Evolutionary conservation across 2,797 vertebrate species (phyloP).

Genomic region (Ptychobarbus kaznakovi): DNA sequence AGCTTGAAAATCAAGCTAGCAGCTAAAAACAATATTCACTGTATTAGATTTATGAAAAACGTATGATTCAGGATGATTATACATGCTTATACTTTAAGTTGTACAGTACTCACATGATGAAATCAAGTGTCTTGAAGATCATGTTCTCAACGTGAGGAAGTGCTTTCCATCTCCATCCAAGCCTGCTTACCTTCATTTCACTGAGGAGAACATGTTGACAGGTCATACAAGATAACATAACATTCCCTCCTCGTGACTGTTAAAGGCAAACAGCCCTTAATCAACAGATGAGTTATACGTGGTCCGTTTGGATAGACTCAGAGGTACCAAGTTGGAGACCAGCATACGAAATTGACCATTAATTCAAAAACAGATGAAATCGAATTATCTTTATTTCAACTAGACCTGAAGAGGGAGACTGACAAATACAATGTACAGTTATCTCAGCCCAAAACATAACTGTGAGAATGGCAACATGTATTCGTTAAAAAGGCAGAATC

Average conservation of each 20-base stretch:
- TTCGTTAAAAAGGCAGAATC: conserved; percentile 87
- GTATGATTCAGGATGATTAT: not conserved
- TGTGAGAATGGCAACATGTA: not conserved
- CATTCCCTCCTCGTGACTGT: not conserved
- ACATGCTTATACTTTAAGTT: not conserved
- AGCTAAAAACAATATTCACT: not conserved
- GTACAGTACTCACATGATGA: conserved; percentile 84
- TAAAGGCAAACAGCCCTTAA: not conserved
- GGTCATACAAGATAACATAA: conserved; percentile 89
- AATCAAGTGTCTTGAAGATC: conserved; percentile 94
- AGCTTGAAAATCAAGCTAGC: not conserved
- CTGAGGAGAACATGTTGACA: conserved; percentile 98
- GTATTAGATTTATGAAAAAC: not conserved
- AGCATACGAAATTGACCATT: conserved; percentile 78
- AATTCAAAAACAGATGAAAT: conserved; percentile 62
- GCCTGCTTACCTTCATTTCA: conserved; percentile 91
- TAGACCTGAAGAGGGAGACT: not conserved
- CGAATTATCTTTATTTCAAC: not conserved
- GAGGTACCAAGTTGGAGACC: conserved; percentile 78
- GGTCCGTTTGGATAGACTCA: conserved; percentile 78
- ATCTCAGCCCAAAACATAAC: not conserved
- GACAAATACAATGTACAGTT: not conserved
- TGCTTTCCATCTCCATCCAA: conserved; percentile 90
- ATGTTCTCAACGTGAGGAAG: conserved; percentile 94
- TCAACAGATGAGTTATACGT: conserved; percentile 80